Evolutionary conservation across 2,888 invertebrate species (phyloP), one percentile per base, ranked within the genome.

Genomic region (Carpatolechia fugitivella): DNA sequence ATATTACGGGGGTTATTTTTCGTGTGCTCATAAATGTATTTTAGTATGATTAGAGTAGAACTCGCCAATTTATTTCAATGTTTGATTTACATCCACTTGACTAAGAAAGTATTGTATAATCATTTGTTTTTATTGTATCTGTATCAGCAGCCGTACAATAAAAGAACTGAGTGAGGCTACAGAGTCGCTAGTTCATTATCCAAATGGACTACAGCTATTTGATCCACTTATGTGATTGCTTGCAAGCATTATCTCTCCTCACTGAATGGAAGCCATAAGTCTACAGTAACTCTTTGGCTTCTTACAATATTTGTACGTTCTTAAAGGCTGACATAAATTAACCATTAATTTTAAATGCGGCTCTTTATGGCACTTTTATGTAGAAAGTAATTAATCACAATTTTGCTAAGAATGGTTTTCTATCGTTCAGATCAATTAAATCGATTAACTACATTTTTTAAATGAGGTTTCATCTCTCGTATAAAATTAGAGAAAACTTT

Each of bases 171-270:
- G 68, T 65, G 68, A 76, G 76, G 74, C 82, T 81, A 76, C 79
- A 72, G 70, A 84, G 81, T 82, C 80, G 77, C 85, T 80, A 84
- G 86, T 90, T 90, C 89, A 88, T 90, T 90, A 90, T 85, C 82
- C 85, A 89, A 90, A 90, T 90, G 89, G 89, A 89, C 85, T 88
- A 82, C 82, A 87, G 85, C 87, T 90, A 89, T 90, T 88, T 90
- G 88, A 90, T 89, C 88, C 89, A 89, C 89, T 90, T 90, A 88
- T 90, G 88, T 85, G 89, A 90, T 89, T 90, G 89, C 88, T 85
- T 88, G 86, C 85, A 84, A 86, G 83, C 85, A 88, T 90, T 90
- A 89, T 88, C 88, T 89, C 81, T 86, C 75, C 74, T 83, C 72
- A 75, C 78, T 78, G 88, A 88, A 89, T 88, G 82, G 83, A 81